Conservation (phyloP, 1,140 invertebrate genomes). For the Melanaphis sacchari region DNA sequence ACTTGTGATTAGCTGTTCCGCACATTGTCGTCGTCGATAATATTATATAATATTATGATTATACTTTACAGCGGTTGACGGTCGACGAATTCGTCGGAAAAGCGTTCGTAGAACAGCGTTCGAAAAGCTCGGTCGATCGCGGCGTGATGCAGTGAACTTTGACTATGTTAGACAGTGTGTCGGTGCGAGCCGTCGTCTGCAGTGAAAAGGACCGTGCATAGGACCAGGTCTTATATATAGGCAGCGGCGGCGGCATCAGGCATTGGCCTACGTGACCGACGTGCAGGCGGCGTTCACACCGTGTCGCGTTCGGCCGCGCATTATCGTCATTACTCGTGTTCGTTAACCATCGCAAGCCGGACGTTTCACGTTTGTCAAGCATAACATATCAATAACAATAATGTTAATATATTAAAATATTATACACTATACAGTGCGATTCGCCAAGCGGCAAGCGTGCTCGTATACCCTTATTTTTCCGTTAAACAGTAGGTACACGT, state of each 20-base stretch:
- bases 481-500: too few relatives aligned
- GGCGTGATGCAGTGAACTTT: not conserved
- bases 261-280: constrained; percentile 48
- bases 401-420: not conserved
- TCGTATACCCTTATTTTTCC: too few relatives aligned
- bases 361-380: not conserved
- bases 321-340: not conserved
- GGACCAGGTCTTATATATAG: not conserved
- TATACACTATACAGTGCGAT: too few relatives aligned
- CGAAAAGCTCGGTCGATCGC: not conserved
- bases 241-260: not conserved
- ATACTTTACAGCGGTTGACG: too few relatives aligned
- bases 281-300: constrained; percentile 34
- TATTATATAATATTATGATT: not conserved
- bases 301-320: not conserved
- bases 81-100: too few relatives aligned
- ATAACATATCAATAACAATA: not conserved
- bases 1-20: constrained; percentile 9
- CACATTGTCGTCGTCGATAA: not conserved
- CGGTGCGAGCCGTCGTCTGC: not conserved
- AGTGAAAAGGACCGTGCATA: not conserved
- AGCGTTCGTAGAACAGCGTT: not conserved
- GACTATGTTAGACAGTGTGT: too few relatives aligned
- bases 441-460: too few relatives aligned
- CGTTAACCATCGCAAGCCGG: not conserved